These are phyloP conservation scores for Larimichthys polyactis DNA, from an alignment of 2,113 vertebrate genomes.

Conservation along the genomic window DNA sequence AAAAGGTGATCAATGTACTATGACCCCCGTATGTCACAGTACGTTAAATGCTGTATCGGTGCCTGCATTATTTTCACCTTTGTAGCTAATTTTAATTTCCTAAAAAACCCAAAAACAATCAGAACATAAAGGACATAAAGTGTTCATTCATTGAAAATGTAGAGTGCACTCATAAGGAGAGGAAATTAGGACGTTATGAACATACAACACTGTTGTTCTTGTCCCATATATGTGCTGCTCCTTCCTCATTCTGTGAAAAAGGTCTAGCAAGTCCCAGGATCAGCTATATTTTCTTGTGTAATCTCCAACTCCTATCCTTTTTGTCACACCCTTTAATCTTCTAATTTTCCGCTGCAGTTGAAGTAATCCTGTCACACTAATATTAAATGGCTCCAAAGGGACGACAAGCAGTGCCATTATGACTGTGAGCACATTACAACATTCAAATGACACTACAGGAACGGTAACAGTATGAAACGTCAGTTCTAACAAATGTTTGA, in stretches of 20 bases:
- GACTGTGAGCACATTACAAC: neutral
- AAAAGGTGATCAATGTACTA: neutral
- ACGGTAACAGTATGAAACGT: neutral
- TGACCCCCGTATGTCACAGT: neutral
- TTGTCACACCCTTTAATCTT: slow-evolving; percentile 37
- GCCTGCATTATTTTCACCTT: neutral
- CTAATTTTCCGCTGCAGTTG: slow-evolving; percentile 46
- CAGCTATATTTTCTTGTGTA: slow-evolving; percentile 13
- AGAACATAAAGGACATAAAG: neutral
- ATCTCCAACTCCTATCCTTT: neutral
- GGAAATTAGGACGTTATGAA: neutral
- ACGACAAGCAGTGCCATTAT: neutral
- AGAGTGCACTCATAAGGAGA: neutral
- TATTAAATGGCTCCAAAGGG: neutral
- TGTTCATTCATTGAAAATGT: neutral
- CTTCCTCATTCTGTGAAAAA: slow-evolving; percentile 61
- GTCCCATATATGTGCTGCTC: neutral
- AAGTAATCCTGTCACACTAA: slow-evolving; percentile 12
- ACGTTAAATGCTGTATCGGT: neutral
- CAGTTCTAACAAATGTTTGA: neutral
- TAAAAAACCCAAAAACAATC: neutral
- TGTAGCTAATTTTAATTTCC: neutral
- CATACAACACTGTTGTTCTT: slow-evolving; percentile 7
- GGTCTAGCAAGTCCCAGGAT: slow-evolving; percentile 5
- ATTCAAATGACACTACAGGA: neutral